Evolutionary conservation across 1,140 invertebrate species (phyloP).

Genomic region (Lepidotrigona ventralis): DNA sequence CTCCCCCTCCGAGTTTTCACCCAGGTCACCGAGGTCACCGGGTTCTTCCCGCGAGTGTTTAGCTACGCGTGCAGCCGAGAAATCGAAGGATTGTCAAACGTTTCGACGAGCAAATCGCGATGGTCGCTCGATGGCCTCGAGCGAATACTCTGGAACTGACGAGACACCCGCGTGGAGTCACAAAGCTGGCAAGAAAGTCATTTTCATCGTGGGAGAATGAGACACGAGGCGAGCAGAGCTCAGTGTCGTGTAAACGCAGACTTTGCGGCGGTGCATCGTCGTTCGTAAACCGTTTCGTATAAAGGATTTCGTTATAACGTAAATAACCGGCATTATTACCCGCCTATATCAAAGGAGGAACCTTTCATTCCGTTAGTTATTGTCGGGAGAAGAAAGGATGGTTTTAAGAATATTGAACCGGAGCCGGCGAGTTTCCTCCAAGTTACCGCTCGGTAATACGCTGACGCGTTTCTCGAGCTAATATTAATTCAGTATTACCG

Average conservation of each 20-base stretch:
- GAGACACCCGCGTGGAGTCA: background rate
- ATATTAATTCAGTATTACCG: too few species aligned
- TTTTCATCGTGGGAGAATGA: constrained; percentile 21
- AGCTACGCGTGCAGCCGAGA: constrained; percentile 28
- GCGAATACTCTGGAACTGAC: background rate
- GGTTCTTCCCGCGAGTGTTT: constrained; percentile 2
- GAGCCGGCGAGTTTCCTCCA: background rate
- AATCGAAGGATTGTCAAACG: constrained; percentile 2
- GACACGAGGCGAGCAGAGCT: too few species aligned
- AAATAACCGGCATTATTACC: background rate
- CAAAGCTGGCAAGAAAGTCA: constrained; percentile 31
- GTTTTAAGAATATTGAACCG: constrained; percentile 7
- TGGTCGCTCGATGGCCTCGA: constrained; percentile 1
- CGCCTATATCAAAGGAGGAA: background rate
- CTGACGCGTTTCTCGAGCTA: too few species aligned
- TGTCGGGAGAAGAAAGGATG: background rate
- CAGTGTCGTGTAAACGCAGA: background rate
- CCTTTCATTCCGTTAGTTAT: constrained; percentile 14
- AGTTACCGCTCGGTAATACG: background rate
- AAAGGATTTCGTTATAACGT: constrained; percentile 3
- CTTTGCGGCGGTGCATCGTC: background rate
- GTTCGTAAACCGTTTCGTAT: background rate
- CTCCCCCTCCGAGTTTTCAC: constrained; percentile 10
- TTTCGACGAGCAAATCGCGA: too few species aligned
- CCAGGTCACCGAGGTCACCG: background rate